A percentile compares a stretch with the other conserved stretches of the same genome.
phyloP scores from a whole-genome alignment of 2,888 invertebrate species.

The Teinopalpus imperialis region DNA sequence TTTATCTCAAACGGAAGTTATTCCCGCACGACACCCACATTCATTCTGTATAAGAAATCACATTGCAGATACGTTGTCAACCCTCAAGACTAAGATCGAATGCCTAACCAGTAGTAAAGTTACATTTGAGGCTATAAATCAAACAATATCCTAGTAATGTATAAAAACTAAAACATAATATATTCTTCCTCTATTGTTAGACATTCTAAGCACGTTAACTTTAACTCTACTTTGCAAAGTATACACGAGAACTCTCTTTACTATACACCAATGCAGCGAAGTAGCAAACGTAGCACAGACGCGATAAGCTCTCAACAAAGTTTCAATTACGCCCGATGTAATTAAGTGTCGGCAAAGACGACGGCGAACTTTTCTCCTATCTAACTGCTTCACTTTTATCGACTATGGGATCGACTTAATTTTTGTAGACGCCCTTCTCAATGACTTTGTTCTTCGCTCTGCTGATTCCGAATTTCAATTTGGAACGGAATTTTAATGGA shows the following conservation, averaged over 20 bases:
- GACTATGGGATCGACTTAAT: conserved; percentile 58
- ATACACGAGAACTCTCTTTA: background rate
- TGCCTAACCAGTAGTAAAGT: too few relatives aligned
- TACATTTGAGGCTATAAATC: too few relatives aligned
- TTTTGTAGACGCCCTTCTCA: conserved; percentile 47
- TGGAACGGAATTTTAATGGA: conserved; percentile 39
- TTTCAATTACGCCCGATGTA: conserved; percentile 69
- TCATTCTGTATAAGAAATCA: too few relatives aligned
- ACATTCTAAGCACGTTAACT: background rate
- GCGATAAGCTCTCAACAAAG: conserved; percentile 50
- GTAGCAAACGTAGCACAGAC: conserved; percentile 36
- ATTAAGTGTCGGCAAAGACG: conserved; percentile 64
- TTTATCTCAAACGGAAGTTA: too few relatives aligned
- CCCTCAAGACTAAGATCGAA: too few relatives aligned
- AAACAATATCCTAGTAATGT: too few relatives aligned
- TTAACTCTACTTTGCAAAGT: conserved; percentile 1
- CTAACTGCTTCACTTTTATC: conserved; percentile 65
- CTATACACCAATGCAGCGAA: conserved; percentile 4
- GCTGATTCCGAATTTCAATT: conserved; percentile 38
- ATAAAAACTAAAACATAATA: too few relatives aligned
- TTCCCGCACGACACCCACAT: too few relatives aligned
- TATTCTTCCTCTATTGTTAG: background rate
- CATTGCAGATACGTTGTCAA: too few relatives aligned
- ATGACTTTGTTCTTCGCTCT: conserved; percentile 22
- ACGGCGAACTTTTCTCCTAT: conserved; percentile 60